These are phyloP conservation scores for Zaprionus davidi DNA, from an alignment of 1,140 invertebrate species.

Conservation along the genomic window DNA sequence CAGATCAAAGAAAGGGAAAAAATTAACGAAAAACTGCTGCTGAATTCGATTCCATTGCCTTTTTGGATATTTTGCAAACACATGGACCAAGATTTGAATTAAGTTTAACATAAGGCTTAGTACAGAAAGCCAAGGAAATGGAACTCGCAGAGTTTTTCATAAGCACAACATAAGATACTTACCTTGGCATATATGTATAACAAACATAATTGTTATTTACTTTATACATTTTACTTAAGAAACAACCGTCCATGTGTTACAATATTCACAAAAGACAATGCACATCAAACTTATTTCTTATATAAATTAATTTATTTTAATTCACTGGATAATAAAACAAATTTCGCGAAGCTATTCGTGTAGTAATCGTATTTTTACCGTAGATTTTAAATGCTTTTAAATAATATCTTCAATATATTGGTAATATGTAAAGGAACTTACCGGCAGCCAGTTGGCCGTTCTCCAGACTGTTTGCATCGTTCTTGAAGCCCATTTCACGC, in stretches of 20 bases:
- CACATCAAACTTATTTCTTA: constrained; percentile 10
- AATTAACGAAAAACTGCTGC: constrained; percentile 70
- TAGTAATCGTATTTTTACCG: not conserved
- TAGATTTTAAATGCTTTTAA: not conserved
- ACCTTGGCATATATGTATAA: constrained; percentile 32
- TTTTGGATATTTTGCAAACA: constrained; percentile 76
- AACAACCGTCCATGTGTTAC: constrained; percentile 73
- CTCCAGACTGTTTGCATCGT: constrained; percentile 79
- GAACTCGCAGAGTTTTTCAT: constrained; percentile 76
- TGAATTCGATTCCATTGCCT: constrained; percentile 81
- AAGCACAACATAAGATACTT: constrained; percentile 58
- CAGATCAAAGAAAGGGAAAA: constrained; percentile 29
- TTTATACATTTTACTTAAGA: constrained; percentile 17
- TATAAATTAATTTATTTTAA: not conserved
- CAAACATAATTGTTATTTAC: not conserved
- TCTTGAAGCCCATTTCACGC: constrained; percentile 78
- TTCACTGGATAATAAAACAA: not conserved
- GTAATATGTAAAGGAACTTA: constrained; percentile 41
- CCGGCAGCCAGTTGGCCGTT: constrained; percentile 81
- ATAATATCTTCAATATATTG: not conserved
- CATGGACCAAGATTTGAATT: constrained; percentile 71
- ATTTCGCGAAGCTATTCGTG: not conserved
- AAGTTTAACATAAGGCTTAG: constrained; percentile 28
- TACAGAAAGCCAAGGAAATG: constrained; percentile 77
- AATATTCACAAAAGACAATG: constrained; percentile 75